A percentile compares a stretch with the other conserved stretches of the same genome.
Evolutionary conservation across 1,140 invertebrate species (phyloP).

Genomic region (Drosophila triauraria): DNA sequence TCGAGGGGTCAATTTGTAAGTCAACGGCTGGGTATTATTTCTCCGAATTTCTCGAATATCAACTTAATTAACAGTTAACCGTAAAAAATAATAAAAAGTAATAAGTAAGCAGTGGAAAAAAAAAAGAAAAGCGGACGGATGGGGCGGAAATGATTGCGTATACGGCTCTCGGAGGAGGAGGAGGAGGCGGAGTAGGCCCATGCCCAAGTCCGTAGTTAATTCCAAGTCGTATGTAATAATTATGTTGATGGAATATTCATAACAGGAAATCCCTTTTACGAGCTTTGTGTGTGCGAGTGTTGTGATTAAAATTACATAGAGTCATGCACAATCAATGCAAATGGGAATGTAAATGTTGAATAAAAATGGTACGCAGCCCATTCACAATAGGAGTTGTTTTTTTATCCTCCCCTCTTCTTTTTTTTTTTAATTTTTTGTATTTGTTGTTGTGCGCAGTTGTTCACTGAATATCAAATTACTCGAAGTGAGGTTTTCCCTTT

Average conservation of each 20-base stretch:
- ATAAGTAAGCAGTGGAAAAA: not conserved
- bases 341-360: slow-evolving; percentile 76
- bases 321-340: slow-evolving; percentile 82
- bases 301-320: slow-evolving; percentile 71
- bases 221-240: slow-evolving; percentile 64
- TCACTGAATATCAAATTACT: slow-evolving; percentile 80
- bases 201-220: slow-evolving; percentile 33
- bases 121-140: slow-evolving; percentile 21
- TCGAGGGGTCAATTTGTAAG: slow-evolving; percentile 66
- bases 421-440: slow-evolving; percentile 10
- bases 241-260: slow-evolving; percentile 72
- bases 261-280: slow-evolving; percentile 74
- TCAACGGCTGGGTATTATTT: slow-evolving; percentile 51
- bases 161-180: slow-evolving; percentile 9
- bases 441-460: slow-evolving; percentile 50
- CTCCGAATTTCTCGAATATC: slow-evolving; percentile 72
- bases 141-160: slow-evolving; percentile 68
- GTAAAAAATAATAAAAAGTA: slow-evolving; percentile 40
- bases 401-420: slow-evolving; percentile 4
- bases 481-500: slow-evolving; percentile 27
- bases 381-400: slow-evolving; percentile 51
- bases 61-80: slow-evolving; percentile 76
- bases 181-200: not conserved
- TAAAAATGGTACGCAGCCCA: slow-evolving; percentile 58
- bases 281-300: slow-evolving; percentile 29